Conservation (phyloP, 2,888 invertebrate genomes). For the Kuschelorhynchus macadamiae region DNA sequence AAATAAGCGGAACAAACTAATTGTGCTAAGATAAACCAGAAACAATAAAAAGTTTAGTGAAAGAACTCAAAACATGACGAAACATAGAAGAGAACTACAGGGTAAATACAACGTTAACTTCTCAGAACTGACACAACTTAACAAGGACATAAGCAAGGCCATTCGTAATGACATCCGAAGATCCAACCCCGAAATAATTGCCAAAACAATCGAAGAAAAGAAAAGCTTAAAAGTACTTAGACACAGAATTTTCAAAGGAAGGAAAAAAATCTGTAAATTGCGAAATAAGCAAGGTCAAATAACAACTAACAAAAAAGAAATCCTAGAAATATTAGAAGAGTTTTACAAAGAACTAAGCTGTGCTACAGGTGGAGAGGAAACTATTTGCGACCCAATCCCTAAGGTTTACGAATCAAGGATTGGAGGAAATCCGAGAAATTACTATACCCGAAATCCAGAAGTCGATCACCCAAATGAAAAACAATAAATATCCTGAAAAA, state of each 20-base stretch:
- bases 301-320: slow-evolving; percentile 10
- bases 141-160: slow-evolving; percentile 7
- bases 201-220: slow-evolving; percentile 11
- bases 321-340: background rate
- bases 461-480: slow-evolving; percentile 12
- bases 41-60: background rate
- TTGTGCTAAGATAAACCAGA: slow-evolving; percentile 1
- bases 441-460: background rate
- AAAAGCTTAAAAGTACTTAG: slow-evolving; percentile 14
- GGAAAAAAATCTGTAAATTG: slow-evolving; percentile 6
- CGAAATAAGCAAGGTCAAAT: slow-evolving; percentile 4
- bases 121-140: slow-evolving; percentile 1
- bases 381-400: background rate
- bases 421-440: slow-evolving; percentile 14
- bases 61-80: slow-evolving; percentile 3
- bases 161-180: too few species aligned
- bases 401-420: background rate
- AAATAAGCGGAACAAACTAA: slow-evolving; percentile 13
- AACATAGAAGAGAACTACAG: slow-evolving; percentile 5
- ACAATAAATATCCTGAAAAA: slow-evolving; percentile 6
- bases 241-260: slow-evolving; percentile 4
- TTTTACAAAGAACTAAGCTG: slow-evolving; percentile 1
- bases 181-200: background rate
- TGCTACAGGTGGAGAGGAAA: background rate
- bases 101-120: background rate